Evolutionary conservation across 2,888 invertebrate genomes (phyloP), one percentile per base, ranked within the genome.

Genomic region (Choristoneura rosaceana): DNA sequence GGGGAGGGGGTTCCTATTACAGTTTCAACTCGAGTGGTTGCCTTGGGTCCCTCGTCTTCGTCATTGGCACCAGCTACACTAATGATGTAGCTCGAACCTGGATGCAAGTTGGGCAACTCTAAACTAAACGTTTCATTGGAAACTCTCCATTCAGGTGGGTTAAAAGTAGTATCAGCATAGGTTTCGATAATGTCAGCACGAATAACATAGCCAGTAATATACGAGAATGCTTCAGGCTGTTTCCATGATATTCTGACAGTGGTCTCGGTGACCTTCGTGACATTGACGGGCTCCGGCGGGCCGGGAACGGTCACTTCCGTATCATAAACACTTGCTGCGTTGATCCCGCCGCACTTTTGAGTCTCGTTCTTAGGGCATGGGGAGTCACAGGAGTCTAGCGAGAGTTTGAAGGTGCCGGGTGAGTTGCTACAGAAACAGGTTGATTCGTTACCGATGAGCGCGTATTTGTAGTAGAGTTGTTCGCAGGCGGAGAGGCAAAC

Each of bases 1-100:
- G 97, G 97, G 75, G 96, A 95, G 34, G 96, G 96, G 70, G 93
- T 94, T 47, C 96, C 97, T 63, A 98, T 96, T 67, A 95, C 89
- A 0, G 98, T 98, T 89, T 96, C 96, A 15, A 95, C 95, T 34
- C 91, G 89, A 5, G 94, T 85, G 34, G 92, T 95, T 0, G 94
- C 90, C 25, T 95, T 91, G 0, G 95, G 95, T 15, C 97, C 97
- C 74, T 88, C 90, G 14, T 94, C 96, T 77, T 94, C 91, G 75
- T 85, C 93, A 85, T 96, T 96, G 34, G 95, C 90, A 0, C 97
- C 97, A 38, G 94, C 93, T 1, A 98, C 94, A 50, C 96, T 96
- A 34, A 98, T 93, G 76, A 96, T 96, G 85, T 98, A 98, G 70
- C 93, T 92, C 0, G 97, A 96, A 0, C 97, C 97, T 0, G 98